These are phyloP conservation scores for Eptesicus fuscus DNA, from an alignment of 2,113 vertebrate species.

Conservation along the genomic window DNA sequence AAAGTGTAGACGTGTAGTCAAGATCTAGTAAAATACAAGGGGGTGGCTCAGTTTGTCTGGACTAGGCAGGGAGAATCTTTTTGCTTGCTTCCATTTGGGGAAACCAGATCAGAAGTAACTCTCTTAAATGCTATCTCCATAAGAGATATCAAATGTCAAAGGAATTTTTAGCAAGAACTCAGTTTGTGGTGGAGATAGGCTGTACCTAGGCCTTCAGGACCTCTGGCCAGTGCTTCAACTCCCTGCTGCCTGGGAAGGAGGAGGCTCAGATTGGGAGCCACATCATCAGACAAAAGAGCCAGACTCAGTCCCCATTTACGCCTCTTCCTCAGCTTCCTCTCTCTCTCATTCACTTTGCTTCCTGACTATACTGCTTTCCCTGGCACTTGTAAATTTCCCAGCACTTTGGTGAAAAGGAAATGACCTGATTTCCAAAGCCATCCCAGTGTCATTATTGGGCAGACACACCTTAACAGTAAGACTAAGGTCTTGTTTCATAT, in stretches of 20 bases:
- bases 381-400: background rate
- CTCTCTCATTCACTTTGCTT: constrained; percentile 8
- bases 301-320: background rate
- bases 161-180: background rate
- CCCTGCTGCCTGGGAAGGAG: background rate
- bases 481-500: background rate
- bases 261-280: background rate
- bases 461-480: background rate
- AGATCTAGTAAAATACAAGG: background rate
- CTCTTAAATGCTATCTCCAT: background rate
- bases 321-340: background rate
- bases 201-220: background rate
- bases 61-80: background rate
- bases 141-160: background rate
- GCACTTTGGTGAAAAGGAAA: background rate
- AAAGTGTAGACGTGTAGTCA: background rate
- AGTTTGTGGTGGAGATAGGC: background rate
- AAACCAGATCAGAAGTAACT: background rate
- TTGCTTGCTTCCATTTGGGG: background rate
- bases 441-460: background rate
- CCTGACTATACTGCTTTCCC: background rate
- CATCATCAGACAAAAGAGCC: background rate
- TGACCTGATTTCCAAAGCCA: background rate
- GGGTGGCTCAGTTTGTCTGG: background rate
- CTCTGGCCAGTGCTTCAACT: too few relatives aligned